Conservation (phyloP, 2,113 vertebrate genomes). For the Sturnira hondurensis region DNA sequence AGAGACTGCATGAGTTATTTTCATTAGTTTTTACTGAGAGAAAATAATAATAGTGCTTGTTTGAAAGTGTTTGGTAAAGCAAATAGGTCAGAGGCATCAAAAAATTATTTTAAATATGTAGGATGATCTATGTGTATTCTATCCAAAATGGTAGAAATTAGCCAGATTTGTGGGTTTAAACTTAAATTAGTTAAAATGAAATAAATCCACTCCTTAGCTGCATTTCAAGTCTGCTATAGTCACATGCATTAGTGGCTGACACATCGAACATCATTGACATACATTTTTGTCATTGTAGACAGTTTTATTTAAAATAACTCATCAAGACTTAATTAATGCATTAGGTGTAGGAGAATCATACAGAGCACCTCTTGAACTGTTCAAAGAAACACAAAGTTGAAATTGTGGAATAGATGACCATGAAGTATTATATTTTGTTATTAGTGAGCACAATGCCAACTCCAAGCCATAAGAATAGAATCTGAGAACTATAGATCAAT, state of each 20-base stretch:
- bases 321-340: not conserved
- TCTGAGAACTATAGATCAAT: not conserved
- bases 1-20: not conserved
- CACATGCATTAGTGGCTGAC: not conserved
- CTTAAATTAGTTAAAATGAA: not conserved
- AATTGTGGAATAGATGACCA: not conserved
- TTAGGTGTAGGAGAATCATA: not conserved
- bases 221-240: not conserved
- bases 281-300: not conserved
- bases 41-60: not conserved
- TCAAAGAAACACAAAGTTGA: not conserved
- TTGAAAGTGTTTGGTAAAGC: not conserved
- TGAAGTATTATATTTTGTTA: not conserved
- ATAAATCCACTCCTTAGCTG: not conserved
- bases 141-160: not conserved
- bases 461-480: not conserved
- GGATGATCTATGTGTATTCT: not conserved
- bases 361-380: not conserved
- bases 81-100: not conserved
- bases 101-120: slow-evolving; percentile 22
- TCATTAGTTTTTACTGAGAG: not conserved
- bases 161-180: not conserved
- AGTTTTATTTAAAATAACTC: not conserved
- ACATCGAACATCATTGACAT: not conserved
- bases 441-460: not conserved